A percentile compares a stretch with the other conserved stretches of the same genome.
Conservation (phyloP, 2,113 vertebrate species). For the Macquaria ambigua region DNA sequence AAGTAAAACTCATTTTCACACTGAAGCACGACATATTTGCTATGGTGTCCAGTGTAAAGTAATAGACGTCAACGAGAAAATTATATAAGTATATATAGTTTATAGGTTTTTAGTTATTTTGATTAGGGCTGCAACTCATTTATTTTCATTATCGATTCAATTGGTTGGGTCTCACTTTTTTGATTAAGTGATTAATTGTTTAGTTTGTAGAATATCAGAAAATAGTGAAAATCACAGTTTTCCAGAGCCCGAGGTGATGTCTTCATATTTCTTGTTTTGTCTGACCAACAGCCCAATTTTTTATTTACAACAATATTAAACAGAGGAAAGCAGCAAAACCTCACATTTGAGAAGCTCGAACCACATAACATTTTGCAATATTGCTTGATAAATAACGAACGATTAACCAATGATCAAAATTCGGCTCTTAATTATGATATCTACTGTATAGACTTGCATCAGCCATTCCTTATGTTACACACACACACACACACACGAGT, state of each 20-base stretch:
- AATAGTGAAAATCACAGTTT: no score
- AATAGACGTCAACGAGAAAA: background rate
- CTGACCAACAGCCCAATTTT: background rate
- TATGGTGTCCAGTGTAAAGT: background rate
- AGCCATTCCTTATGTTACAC: background rate
- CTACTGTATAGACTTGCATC: background rate
- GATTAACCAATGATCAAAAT: background rate
- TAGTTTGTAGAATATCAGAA: background rate
- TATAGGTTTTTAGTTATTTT: background rate
- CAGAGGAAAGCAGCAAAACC: background rate
- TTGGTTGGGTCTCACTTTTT: background rate
- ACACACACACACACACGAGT: background rate
- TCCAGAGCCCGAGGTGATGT: background rate
- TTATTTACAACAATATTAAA: background rate
- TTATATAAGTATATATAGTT: rapidly evolving
- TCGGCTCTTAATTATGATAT: background rate
- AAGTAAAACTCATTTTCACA: background rate
- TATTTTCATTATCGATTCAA: background rate
- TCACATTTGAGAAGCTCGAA: background rate
- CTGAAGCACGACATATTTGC: background rate
- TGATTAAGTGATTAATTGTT: background rate
- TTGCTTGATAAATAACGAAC: background rate
- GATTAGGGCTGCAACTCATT: background rate
- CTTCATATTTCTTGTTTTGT: background rate
- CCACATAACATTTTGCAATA: background rate